Evolutionary conservation across 2,113 vertebrate species (phyloP), one percentile per base, ranked within the genome.

Genomic region (Bubo bubo): DNA sequence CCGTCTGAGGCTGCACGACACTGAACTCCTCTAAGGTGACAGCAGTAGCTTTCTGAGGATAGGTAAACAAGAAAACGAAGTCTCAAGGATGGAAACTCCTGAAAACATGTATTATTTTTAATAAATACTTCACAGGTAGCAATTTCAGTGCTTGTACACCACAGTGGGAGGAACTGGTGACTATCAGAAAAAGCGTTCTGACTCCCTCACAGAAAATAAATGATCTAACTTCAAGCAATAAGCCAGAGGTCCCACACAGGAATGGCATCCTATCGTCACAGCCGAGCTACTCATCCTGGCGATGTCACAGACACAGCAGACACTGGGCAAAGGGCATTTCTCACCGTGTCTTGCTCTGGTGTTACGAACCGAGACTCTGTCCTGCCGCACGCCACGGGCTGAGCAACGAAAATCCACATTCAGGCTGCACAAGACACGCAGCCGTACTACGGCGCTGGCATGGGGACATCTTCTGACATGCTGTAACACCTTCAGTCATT

Each of bases 401-500:
- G 30, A 50, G 16, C 47, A 11, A 13, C 1, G 3, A 14, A 52
- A 47, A 26, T 3, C 45, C 2, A 1, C 1, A 0, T 11, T 11
- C 55, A 47, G 47, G 70, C 47, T 21, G 35, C 60, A 20, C 18
- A 7, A 53, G 37, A 47, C 34, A 12, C 7, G 21, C 14, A 9
- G 14, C 27, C 16, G 3, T 2, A 3, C 7, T 3, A 41, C 2
- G 41, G 59, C 35, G 45, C 35, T 19, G 30, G 50, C 58, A 53
- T 70, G 8, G 45, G 56, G 63, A 9, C 70, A 12, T 39, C 39
- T 58, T 86, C 87, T 75, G 43, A 75, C 39, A 26, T 6, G 62
- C 55, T 41, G 27, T 35, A 43, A 56, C 92, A 85, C 60, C 68
- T 32, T 41, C 37, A 86, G 75, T 64, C 81, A 70, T 24, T 47